Conservation (phyloP, 1,140 invertebrate species). For the Heterodera carotae region DNA sequence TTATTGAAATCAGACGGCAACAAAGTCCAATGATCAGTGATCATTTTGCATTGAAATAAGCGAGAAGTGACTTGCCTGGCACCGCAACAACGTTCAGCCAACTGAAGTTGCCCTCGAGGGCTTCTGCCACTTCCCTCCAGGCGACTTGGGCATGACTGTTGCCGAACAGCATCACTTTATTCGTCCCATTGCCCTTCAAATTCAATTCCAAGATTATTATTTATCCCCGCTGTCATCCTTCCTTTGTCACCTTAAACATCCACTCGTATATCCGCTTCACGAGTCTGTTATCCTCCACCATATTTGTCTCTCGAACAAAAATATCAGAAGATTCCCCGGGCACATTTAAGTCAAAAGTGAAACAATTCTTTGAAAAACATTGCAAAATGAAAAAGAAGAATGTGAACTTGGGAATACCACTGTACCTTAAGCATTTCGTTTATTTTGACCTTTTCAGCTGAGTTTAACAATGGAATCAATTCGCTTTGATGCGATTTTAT, state of each 20-base stretch:
- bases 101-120: background rate
- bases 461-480: background rate
- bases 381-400: background rate
- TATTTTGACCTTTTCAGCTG: background rate
- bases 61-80: background rate
- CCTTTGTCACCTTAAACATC: background rate
- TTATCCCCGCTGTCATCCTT: background rate
- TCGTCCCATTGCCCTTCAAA: constrained; percentile 8
- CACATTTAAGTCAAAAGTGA: background rate
- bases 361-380: background rate
- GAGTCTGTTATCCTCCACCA: background rate
- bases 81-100: background rate
- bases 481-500: background rate
- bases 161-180: background rate
- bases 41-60: background rate
- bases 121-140: background rate
- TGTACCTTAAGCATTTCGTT: constrained; percentile 11
- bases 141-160: constrained; percentile 9
- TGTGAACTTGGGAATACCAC: no score
- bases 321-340: background rate
- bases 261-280: constrained; percentile 2
- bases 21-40: background rate
- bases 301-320: background rate
- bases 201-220: background rate
- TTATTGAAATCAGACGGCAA: background rate